Base-by-base conservation (phyloP, 1,140 invertebrate species). In the Pseudomyrmex pallidus region DNA sequence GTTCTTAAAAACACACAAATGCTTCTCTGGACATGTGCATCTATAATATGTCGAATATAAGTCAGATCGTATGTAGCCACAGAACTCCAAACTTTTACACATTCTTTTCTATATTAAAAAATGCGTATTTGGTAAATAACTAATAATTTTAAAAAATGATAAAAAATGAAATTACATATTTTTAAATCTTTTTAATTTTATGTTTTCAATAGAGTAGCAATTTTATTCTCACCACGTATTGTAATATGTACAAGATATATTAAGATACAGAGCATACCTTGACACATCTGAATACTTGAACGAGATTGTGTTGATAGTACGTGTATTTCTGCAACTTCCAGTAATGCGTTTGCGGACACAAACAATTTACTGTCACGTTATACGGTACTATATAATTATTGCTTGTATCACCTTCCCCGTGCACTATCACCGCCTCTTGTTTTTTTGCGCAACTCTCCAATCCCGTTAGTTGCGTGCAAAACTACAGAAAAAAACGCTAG, bases 1-100 rank as follows among this genome's bases (percentile, higher is more conserved):
- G 48, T 95, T 91, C 57, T 95, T 94, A 56, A 94, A 95, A 64
- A 95, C 94, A 82, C 96, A 96, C 54, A 96, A 93, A 82, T 96
- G 95, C 12, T 94, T 94, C 73, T 89, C 86, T 0, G 96, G 96
- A 82, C 96, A 97, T 15, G 95, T 92, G 83, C 96, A 96, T 15
- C 94, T 95, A 82, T 96, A 95, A 89, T 96, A 96, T 20, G 95
- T 94, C 15, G 96, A 95, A 70, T 95, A 95, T 2, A 95, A 90
- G 74, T 96, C 95, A 22, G 86, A 52, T 78, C 92, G 87, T 68
- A 92, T 89, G 17, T 90, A 87, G 25, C 95, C 95, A 89, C 95
- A 96, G 77, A 95, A 94, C 3, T 95, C 94, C 7, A 90, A 86
- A 3, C 82, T 87, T 7, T 93, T 89, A 68, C 95, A 95, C 83